Evolutionary conservation across 1,140 invertebrate genomes (phyloP).

Genomic region (Magallana gigas): DNA sequence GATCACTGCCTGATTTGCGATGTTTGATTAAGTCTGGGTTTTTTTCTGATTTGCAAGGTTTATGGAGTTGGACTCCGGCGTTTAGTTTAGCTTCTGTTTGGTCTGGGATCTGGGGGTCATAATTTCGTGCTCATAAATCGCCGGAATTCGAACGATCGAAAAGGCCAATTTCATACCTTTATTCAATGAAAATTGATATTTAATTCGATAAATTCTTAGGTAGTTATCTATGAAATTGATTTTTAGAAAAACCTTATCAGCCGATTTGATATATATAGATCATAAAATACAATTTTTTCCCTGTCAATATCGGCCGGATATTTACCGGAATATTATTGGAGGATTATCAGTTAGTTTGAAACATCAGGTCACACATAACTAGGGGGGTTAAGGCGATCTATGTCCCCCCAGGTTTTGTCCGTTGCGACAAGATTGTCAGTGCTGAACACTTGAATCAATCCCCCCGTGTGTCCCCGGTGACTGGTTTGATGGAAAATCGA

Average conservation of each 20-base stretch:
- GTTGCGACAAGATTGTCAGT: neutral
- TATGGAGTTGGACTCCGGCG: slow-evolving; percentile 3
- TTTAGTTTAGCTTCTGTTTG: neutral
- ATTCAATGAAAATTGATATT: slow-evolving; percentile 40
- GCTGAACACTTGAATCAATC: neutral
- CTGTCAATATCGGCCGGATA: neutral
- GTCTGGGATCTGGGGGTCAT: slow-evolving; percentile 24
- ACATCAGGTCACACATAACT: slow-evolving; percentile 20
- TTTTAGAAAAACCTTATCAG: slow-evolving; percentile 39
- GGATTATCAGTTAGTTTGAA: slow-evolving; percentile 28
- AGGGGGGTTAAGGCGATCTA: neutral
- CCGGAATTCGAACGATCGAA: slow-evolving; percentile 16
- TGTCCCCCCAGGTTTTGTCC: neutral
- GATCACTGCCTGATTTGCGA: neutral
- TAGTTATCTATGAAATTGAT: slow-evolving; percentile 48
- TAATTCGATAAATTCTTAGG: slow-evolving; percentile 47
- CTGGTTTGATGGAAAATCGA: neutral
- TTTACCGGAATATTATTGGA: neutral
- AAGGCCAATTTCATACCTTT: slow-evolving; percentile 8
- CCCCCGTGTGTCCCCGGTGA: neutral
- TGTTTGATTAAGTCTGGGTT: neutral
- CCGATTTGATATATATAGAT: slow-evolving; percentile 9
- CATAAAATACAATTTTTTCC: slow-evolving; percentile 27
- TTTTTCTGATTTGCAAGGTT: neutral
- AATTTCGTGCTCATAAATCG: slow-evolving; percentile 33